Conservation (phyloP, 2,888 invertebrate species). For the Amphipoea lucens region DNA sequence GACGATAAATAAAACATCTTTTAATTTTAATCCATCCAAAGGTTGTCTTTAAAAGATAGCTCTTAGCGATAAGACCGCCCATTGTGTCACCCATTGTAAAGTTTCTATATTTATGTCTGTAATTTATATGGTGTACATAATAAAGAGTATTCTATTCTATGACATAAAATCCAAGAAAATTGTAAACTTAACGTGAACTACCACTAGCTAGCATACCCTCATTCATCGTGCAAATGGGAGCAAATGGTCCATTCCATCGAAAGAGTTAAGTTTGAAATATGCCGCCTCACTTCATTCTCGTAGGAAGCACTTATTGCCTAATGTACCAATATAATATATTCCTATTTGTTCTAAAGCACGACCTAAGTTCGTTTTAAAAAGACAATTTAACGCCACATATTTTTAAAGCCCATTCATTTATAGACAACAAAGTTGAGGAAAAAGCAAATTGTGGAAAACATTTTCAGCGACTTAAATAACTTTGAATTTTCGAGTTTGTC, state of each 20-base stretch:
- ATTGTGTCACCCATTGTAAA: no score
- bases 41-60: no score
- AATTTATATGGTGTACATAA: no score
- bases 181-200: not conserved
- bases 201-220: not conserved
- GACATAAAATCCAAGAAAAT: not conserved
- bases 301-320: slow-evolving; percentile 3
- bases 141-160: no score
- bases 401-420: not conserved
- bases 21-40: no score
- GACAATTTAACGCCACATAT: slow-evolving; percentile 19
- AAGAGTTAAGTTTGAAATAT: not conserved
- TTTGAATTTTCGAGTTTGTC: not conserved
- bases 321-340: slow-evolving; percentile 20
- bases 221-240: not conserved
- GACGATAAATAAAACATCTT: no score
- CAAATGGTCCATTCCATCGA: not conserved
- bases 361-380: not conserved
- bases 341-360: not conserved
- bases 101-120: no score
- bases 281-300: no score
- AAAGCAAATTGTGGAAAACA: slow-evolving; percentile 3
- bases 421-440: slow-evolving; percentile 19
- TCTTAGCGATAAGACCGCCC: no score
- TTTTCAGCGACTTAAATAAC: not conserved